Percentiles rank a stretch among this genome's conserved stretches.
Evolutionary conservation across 2,113 vertebrate genomes (phyloP).

Genomic region (Anarhynchus alexandrinus): DNA sequence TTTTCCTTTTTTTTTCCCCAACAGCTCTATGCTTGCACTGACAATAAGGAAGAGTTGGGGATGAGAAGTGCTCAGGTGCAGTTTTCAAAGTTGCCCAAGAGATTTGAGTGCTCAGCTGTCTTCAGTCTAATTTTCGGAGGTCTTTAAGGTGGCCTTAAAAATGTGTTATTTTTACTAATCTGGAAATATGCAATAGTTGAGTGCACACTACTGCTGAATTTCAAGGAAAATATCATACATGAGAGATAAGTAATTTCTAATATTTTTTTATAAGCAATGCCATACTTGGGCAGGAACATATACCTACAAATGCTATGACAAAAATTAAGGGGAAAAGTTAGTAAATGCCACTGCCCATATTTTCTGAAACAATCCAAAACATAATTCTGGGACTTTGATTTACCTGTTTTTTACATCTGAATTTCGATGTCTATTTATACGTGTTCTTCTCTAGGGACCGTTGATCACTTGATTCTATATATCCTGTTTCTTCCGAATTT

Average conservation of each 20-base stretch:
- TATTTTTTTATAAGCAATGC: background rate
- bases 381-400: background rate
- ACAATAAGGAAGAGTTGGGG: background rate
- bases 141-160: background rate
- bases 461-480: background rate
- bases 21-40: background rate
- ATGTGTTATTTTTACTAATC: background rate
- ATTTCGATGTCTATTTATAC: background rate
- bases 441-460: background rate
- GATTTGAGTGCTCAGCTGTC: background rate
- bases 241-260: background rate
- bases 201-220: rapidly evolving
- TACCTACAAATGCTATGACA: background rate
- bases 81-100: background rate
- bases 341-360: rapidly evolving
- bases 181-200: background rate
- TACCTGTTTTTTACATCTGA: background rate
- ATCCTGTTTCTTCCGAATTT: background rate
- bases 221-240: background rate
- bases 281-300: background rate
- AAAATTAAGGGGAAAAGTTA: background rate
- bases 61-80: background rate
- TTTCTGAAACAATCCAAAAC: background rate
- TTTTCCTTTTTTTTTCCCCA: background rate
- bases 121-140: background rate